These are phyloP conservation scores for Drosophila truncata DNA, from an alignment of 1,140 invertebrate genomes.

Conservation along the genomic window DNA sequence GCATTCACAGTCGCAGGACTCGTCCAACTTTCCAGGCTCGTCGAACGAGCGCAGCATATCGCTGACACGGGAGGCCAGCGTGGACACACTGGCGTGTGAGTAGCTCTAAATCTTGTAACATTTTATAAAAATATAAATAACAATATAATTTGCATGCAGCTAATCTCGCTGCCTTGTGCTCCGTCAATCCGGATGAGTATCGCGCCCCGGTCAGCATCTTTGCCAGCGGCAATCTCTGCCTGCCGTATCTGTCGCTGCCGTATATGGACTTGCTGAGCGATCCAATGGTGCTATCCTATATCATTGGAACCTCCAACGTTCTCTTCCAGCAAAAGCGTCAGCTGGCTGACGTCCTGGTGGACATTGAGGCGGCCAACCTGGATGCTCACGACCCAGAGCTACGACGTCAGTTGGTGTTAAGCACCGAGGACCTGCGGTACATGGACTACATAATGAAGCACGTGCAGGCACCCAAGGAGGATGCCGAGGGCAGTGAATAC, in stretches of 20 bases:
- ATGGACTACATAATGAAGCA: constrained; percentile 96
- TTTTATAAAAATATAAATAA: too few relatives aligned
- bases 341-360: constrained; percentile 95
- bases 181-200: constrained; percentile 90
- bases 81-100: constrained; percentile 87
- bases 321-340: constrained; percentile 98
- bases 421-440: constrained; percentile 98
- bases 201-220: constrained; percentile 96
- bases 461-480: constrained; percentile 92
- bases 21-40: constrained; percentile 26
- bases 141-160: constrained; percentile 34
- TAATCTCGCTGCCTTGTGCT: constrained; percentile 66
- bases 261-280: constrained; percentile 97
- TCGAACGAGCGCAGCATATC: constrained; percentile 86
- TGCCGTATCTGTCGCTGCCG: constrained; percentile 98
- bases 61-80: constrained; percentile 88
- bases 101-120: too few relatives aligned
- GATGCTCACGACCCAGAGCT: constrained; percentile 95
- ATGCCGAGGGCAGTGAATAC: constrained; percentile 95
- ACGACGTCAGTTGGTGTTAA: constrained; percentile 92
- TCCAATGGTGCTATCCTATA: constrained; percentile 94
- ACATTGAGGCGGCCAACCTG: constrained; percentile 94
- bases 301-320: constrained; percentile 98
- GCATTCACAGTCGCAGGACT: constrained; percentile 68
- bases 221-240: constrained; percentile 96